Evolutionary conservation across 2,113 vertebrate genomes (phyloP).

Genomic region (Hemiscyllium ocellatum): DNA sequence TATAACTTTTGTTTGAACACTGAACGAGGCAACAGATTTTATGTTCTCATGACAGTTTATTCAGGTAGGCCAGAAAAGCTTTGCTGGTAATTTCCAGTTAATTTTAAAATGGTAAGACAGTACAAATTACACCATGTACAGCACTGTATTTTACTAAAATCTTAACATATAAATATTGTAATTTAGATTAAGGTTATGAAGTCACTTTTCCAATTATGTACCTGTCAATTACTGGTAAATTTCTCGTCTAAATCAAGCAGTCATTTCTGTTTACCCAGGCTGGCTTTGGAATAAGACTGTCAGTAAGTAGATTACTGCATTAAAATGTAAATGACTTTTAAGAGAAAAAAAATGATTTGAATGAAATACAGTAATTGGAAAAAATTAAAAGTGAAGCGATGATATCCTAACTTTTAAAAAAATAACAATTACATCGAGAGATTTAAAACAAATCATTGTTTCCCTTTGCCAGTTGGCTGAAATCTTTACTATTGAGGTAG

Average conservation of each 20-base stretch:
- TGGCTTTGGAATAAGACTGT: slow-evolving; percentile 31
- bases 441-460: background rate
- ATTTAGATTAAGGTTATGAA: slow-evolving; percentile 22
- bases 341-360: slow-evolving; percentile 37
- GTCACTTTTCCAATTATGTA: slow-evolving; percentile 36
- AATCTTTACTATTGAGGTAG: background rate
- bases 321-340: slow-evolving; percentile 36
- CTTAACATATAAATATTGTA: slow-evolving; percentile 36
- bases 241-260: slow-evolving; percentile 35
- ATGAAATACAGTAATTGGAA: slow-evolving; percentile 30
- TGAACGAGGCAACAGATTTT: background rate
- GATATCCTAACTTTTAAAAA: slow-evolving; percentile 25
- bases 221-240: slow-evolving; percentile 37
- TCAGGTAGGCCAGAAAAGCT: slow-evolving; percentile 3
- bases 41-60: background rate
- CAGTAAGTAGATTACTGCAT: slow-evolving; percentile 35
- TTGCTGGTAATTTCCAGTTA: slow-evolving; percentile 24
- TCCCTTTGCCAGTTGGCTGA: background rate
- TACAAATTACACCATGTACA: slow-evolving; percentile 17
- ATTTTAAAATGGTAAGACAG: slow-evolving; percentile 2
- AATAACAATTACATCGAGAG: background rate
- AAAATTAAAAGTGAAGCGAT: slow-evolving; percentile 34
- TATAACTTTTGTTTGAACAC: background rate
- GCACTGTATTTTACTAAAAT: slow-evolving; percentile 26
- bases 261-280: slow-evolving; percentile 34